A percentile compares a stretch with the other conserved stretches of the same genome.
Evolutionary conservation across 1,140 invertebrate genomes (phyloP).

Genomic region (Drosophila biarmipes): DNA sequence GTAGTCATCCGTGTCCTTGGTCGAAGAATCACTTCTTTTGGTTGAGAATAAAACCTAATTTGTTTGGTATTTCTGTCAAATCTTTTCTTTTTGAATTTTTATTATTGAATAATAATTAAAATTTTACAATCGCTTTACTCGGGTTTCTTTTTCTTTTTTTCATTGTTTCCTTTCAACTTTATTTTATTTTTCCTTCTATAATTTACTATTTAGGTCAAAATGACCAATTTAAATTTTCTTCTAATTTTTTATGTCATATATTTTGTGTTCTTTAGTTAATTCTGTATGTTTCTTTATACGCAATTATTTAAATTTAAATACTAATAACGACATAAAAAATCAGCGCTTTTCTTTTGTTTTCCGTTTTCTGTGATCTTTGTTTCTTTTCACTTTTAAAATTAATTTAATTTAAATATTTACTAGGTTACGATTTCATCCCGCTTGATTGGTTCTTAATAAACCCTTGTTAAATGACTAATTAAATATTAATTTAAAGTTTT

Average conservation of each 20-base stretch:
- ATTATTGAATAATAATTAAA: constrained; percentile 84
- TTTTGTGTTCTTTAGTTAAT: constrained; percentile 55
- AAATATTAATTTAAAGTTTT: constrained; percentile 77
- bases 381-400: constrained; percentile 71
- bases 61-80: constrained; percentile 68
- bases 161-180: constrained; percentile 57
- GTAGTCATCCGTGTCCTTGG: neutral
- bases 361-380: constrained; percentile 56
- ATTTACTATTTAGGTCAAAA: constrained; percentile 81
- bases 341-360: constrained; percentile 72
- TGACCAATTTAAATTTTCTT: constrained; percentile 80
- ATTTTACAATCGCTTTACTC: constrained; percentile 80
- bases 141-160: constrained; percentile 50
- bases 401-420: constrained; percentile 80
- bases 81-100: constrained; percentile 75
- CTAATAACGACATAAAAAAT: constrained; percentile 84
- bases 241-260: constrained; percentile 67
- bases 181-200: constrained; percentile 67
- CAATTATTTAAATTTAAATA: constrained; percentile 83
- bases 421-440: constrained; percentile 74
- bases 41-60: constrained; percentile 34
- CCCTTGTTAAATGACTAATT: constrained; percentile 78
- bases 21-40: neutral
- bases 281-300: constrained; percentile 65
- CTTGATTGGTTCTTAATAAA: constrained; percentile 60